Conservation (phyloP, 2,888 invertebrate species). For the Drosophila fulvimacula region DNA sequence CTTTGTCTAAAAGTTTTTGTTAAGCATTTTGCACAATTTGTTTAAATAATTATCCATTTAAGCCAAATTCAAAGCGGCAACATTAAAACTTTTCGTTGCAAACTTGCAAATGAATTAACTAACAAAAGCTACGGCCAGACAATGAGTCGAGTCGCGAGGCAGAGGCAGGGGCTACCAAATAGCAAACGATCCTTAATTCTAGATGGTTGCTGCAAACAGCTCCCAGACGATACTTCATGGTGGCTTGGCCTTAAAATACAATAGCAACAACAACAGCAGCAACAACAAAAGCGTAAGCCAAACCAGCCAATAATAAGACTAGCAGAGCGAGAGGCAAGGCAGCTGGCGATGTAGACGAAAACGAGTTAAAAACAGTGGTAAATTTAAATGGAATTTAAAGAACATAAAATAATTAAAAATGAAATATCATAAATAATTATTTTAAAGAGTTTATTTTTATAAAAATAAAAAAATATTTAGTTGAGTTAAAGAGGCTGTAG, state of each 20-base stretch:
- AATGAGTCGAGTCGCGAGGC: constrained; percentile 16
- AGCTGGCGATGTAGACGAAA: constrained; percentile 3
- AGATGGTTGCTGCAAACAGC: constrained; percentile 12
- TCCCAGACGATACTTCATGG: constrained; percentile 40
- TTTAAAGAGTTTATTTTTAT: background rate
- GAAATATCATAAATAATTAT: background rate
- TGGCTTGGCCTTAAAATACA: constrained; percentile 41
- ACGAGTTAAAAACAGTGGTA: constrained; percentile 29
- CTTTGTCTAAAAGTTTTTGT: constrained; percentile 50
- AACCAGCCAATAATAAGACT: constrained; percentile 2
- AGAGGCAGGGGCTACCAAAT: constrained; percentile 19
- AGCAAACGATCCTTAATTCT: constrained; percentile 44
- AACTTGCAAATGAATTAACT: constrained; percentile 73
- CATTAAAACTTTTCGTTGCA: constrained; percentile 71
- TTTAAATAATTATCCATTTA: constrained; percentile 78
- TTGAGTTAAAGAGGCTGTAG: background rate
- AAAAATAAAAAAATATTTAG: background rate
- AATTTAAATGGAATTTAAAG: background rate
- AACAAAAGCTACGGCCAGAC: constrained; percentile 52
- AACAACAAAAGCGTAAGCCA: constrained; percentile 12
- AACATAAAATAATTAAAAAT: background rate
- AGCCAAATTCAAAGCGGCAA: constrained; percentile 73
- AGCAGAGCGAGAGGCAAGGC: background rate
- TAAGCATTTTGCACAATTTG: constrained; percentile 70
- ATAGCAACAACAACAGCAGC: constrained; percentile 31